Conservation (phyloP, 2,113 vertebrate species). For the Aphyosemion australe region DNA sequence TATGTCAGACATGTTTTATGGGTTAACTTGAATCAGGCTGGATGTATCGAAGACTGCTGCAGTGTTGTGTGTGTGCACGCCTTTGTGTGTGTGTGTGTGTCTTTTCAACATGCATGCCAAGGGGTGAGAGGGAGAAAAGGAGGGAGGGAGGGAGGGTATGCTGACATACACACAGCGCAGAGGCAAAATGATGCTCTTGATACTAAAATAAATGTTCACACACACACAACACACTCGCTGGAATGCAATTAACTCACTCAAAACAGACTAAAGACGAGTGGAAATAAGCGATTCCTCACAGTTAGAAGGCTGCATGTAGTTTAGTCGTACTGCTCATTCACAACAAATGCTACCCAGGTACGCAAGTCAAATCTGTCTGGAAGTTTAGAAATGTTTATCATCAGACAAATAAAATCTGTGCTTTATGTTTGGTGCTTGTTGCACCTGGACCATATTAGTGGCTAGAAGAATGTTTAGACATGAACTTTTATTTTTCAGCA, state of each 20-base stretch:
- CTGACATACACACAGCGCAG: constrained; percentile 35
- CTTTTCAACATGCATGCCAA: constrained; percentile 18
- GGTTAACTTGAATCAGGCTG: constrained; percentile 77
- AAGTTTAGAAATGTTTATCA: not conserved
- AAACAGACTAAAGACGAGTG: constrained; percentile 38
- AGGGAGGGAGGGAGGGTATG: constrained; percentile 17
- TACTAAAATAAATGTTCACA: constrained; percentile 29
- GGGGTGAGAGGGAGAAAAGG: constrained; percentile 1
- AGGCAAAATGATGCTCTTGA: constrained; percentile 46
- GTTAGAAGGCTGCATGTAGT: constrained; percentile 6
- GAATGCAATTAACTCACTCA: constrained; percentile 39
- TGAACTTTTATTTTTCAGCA: no score
- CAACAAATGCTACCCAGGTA: constrained; percentile 15
- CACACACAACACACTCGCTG: constrained; percentile 15
- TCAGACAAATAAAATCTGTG: not conserved
- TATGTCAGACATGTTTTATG: constrained; percentile 86
- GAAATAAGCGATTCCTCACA: constrained; percentile 48
- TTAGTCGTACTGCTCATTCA: constrained; percentile 11
- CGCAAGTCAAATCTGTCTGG: constrained; percentile 17
- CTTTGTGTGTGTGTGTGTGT: constrained; percentile 1
- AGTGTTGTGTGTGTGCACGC: constrained; percentile 27
- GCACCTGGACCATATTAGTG: not conserved
- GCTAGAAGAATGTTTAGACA: no score
- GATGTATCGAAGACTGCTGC: constrained; percentile 67
- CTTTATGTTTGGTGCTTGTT: no score